phyloP scores from a whole-genome alignment of 2,113 vertebrate genomes.

The Pollimyrus isidori region DNA sequence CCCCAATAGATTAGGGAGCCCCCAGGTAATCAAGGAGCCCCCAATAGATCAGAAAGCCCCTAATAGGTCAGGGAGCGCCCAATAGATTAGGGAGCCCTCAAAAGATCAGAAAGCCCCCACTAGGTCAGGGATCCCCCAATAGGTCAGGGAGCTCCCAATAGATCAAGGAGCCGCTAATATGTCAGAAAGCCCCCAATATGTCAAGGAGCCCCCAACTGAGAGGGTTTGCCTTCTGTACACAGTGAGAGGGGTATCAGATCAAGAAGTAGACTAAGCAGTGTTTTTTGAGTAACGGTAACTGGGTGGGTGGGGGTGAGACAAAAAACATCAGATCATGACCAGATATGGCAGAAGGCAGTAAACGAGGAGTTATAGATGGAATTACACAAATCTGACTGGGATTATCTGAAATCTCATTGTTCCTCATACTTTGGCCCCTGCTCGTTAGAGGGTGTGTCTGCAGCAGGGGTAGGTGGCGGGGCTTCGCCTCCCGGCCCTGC shows the following conservation, averaged over 20 bases:
- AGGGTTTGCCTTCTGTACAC: not conserved
- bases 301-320: not conserved
- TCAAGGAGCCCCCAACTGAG: not conserved
- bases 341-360: conserved; percentile 36
- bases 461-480: conserved; percentile 28
- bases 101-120: not conserved
- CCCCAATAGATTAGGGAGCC: not conserved
- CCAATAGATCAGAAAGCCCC: not conserved
- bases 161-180: not conserved
- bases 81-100: not conserved
- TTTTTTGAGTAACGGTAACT: not conserved
- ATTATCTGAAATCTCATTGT: conserved; percentile 47
- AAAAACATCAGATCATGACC: conserved; percentile 24
- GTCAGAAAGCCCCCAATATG: not conserved
- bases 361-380: conserved; percentile 26
- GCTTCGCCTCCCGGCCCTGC: not conserved
- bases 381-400: conserved; percentile 38
- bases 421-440: conserved; percentile 45
- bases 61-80: not conserved
- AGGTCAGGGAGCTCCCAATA: not conserved
- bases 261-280: not conserved
- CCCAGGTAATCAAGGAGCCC: not conserved
- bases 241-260: not conserved
- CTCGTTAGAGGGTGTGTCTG: conserved; percentile 34
- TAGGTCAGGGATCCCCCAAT: not conserved